These are phyloP conservation scores for Scaptodrosophila lebanonensis DNA, from an alignment of 1,140 invertebrate species.

Conservation along the genomic window DNA sequence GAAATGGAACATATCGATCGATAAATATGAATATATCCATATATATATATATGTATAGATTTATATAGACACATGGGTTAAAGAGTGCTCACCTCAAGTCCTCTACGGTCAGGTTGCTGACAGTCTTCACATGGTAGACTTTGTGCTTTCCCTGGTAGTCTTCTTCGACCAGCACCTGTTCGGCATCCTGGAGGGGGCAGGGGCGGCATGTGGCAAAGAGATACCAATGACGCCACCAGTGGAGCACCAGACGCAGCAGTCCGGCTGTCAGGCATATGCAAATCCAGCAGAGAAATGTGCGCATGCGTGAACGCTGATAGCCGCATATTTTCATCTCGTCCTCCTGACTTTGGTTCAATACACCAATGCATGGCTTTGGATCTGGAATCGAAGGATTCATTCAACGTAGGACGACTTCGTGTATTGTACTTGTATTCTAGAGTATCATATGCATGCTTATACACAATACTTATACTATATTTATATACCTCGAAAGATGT, in stretches of 20 bases:
- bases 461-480: neutral
- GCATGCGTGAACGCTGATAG: constrained; percentile 79
- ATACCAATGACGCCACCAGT: constrained; percentile 90
- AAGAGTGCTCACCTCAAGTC: constrained; percentile 55
- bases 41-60: neutral
- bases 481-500: constrained; percentile 43
- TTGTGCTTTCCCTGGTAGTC: constrained; percentile 84
- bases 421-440: too few relatives aligned
- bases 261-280: constrained; percentile 84
- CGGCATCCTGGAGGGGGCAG: constrained; percentile 85
- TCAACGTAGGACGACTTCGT: too few relatives aligned
- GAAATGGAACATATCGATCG: neutral
- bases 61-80: neutral
- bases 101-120: constrained; percentile 53
- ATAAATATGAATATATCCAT: neutral
- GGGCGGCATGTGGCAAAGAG: constrained; percentile 85
- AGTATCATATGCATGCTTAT: too few relatives aligned
- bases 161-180: constrained; percentile 87
- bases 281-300: constrained; percentile 80
- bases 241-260: constrained; percentile 86
- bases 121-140: constrained; percentile 82
- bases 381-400: constrained; percentile 50
- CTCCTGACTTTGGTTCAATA: constrained; percentile 82
- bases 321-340: constrained; percentile 85
- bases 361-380: constrained; percentile 44